A percentile compares a stretch with the other conserved stretches of the same genome.
Conservation (phyloP, 2,797 vertebrate genomes). For the Octomys mimax region DNA sequence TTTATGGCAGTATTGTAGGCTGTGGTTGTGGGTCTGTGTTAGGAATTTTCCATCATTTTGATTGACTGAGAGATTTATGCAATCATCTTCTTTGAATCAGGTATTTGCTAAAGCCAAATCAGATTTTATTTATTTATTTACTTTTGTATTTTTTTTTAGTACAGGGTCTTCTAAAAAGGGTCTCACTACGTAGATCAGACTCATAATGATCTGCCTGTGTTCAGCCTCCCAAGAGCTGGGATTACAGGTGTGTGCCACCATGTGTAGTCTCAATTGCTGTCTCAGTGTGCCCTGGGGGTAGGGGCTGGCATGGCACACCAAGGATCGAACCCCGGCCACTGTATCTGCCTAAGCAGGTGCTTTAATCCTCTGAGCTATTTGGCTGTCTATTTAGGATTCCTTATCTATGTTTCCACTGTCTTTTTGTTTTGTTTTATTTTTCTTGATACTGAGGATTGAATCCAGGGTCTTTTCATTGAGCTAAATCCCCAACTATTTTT, state of each 20-base stretch:
- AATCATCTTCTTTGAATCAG: not conserved
- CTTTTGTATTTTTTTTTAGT: no score
- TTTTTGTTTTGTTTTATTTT: not conserved
- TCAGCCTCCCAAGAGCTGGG: no score
- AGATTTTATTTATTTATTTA: not conserved
- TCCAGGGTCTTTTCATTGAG: not conserved
- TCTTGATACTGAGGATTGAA: not conserved
- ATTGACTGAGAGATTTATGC: not conserved
- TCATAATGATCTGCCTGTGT: no score
- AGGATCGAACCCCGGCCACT: no score
- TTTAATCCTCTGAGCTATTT: no score
- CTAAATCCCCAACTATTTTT: not conserved
- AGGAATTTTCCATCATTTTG: constrained; percentile 17
- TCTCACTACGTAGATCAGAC: no score
- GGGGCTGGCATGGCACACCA: no score
- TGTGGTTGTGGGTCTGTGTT: constrained; percentile 25
- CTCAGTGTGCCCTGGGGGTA: no score
- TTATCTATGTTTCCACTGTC: not conserved
- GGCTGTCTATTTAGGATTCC: not conserved
- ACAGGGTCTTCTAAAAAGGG: no score
- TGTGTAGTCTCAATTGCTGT: no score
- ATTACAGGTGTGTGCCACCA: no score
- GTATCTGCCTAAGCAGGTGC: no score
- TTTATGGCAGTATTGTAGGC: not conserved
- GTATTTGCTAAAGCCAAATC: constrained; percentile 2